A percentile compares a stretch with the other conserved stretches of the same genome.
phyloP scores from a whole-genome alignment of 2,888 invertebrate genomes.

The Zhuqinia jingwanae region DNA sequence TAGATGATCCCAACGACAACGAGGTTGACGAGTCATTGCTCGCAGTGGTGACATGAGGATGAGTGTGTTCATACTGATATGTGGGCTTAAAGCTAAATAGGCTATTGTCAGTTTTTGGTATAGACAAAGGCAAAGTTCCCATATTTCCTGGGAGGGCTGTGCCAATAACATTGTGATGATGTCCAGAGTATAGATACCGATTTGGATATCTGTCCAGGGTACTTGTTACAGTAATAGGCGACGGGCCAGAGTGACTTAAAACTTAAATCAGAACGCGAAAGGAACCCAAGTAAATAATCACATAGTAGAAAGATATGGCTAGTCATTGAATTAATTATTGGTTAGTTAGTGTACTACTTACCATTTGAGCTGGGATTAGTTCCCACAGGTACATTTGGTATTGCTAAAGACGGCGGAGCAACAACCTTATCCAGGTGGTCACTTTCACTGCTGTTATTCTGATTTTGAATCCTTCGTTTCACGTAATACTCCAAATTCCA shows the following conservation, averaged over 20 bases:
- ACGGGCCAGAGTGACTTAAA: slow-evolving; percentile 72
- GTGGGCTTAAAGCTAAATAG: slow-evolving; percentile 78
- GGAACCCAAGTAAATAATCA: not conserved
- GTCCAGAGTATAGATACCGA: slow-evolving; percentile 70
- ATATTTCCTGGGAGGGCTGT: slow-evolving; percentile 66
- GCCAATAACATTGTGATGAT: slow-evolving; percentile 67
- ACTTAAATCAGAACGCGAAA: slow-evolving; percentile 36
- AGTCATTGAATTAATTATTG: not conserved
- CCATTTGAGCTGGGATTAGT: slow-evolving; percentile 69
- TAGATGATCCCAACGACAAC: slow-evolving; percentile 62
- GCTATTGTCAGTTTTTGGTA: slow-evolving; percentile 75
- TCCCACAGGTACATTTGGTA: slow-evolving; percentile 67
- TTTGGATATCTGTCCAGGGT: slow-evolving; percentile 75
- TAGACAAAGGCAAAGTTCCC: slow-evolving; percentile 71
- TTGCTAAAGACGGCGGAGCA: slow-evolving; percentile 77
- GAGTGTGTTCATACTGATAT: slow-evolving; percentile 74
- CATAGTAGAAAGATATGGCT: not conserved
- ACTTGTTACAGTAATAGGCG: slow-evolving; percentile 71
- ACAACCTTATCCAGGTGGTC: slow-evolving; percentile 79
- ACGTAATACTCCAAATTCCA: slow-evolving; percentile 83
- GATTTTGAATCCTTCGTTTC: slow-evolving; percentile 80
- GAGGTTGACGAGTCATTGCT: slow-evolving; percentile 68
- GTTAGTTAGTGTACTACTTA: slow-evolving; percentile 43
- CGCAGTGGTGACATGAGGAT: slow-evolving; percentile 72
- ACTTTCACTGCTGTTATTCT: slow-evolving; percentile 79